These are phyloP conservation scores for Drosophila subquinaria DNA, from an alignment of 2,888 invertebrate species.

Conservation along the genomic window DNA sequence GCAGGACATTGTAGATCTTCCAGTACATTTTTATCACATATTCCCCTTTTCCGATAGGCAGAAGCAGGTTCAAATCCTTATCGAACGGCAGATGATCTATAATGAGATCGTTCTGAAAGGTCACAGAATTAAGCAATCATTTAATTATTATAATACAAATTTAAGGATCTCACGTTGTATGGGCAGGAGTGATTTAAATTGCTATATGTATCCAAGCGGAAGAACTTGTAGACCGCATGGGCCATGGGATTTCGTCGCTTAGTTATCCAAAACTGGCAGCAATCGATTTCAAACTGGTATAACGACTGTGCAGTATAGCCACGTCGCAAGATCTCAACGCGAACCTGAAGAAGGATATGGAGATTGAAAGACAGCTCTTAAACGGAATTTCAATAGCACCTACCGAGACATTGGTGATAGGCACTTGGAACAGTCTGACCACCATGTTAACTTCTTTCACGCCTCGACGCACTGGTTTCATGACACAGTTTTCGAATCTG, in stretches of 20 bases:
- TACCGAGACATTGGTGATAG: slow-evolving; percentile 46
- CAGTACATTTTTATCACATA: slow-evolving; percentile 16
- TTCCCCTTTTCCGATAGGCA: slow-evolving; percentile 8
- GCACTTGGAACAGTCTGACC: slow-evolving; percentile 21
- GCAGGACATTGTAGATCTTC: slow-evolving; percentile 1
- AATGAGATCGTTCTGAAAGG: slow-evolving; percentile 31
- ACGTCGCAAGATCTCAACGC: slow-evolving; percentile 14
- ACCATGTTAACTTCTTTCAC: slow-evolving; percentile 19
- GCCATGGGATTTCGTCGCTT: slow-evolving; percentile 41
- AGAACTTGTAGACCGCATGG: slow-evolving; percentile 19
- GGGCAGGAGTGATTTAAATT: slow-evolving; percentile 60
- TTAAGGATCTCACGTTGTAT: slow-evolving; percentile 33
- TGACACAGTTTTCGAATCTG: slow-evolving; percentile 7
- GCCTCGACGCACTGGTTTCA: slow-evolving; percentile 27
- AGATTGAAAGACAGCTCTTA: background rate
- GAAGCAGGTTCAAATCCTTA: background rate
- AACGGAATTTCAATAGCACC: background rate
- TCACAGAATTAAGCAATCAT: background rate
- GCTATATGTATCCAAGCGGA: slow-evolving; percentile 10
- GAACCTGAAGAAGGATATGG: background rate
- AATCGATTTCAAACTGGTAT: slow-evolving; percentile 25
- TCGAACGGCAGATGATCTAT: slow-evolving; percentile 14
- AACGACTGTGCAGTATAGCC: background rate
- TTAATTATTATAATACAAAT: background rate
- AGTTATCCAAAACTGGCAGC: slow-evolving; percentile 26